Base-by-base conservation (phyloP, 2,113 vertebrate species). In the Dipodomys spectabilis region DNA sequence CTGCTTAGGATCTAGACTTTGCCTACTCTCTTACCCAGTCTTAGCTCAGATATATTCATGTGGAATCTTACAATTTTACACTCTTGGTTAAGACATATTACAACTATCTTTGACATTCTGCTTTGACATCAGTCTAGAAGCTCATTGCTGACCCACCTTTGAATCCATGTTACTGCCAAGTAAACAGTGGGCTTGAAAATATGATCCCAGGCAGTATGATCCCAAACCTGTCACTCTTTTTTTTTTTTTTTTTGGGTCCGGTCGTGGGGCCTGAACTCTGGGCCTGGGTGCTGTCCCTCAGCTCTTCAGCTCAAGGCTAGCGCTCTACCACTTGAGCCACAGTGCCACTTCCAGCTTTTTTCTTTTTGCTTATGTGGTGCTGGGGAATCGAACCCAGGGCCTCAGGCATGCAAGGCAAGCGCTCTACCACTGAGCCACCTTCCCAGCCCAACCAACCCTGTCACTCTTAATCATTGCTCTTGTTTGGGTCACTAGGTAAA, bases 141-240 rank as follows among this genome's bases (percentile, higher is more conserved):
- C 11, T 30, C n/a, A 77, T 30, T 15, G 32, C 30, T 71, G 65
- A 87, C 13, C 69, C 23, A 57, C 57, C 69, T 65, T 45, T 80
- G 62, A 28, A 89, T 78, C 44, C 25, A 19, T 25, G 65, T 2
- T 73, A 57, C 30, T 53, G 22, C 1, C 32, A 86, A 82, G 62
- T 27, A 93, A 86, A 91, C 6, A 80, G 23, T 49, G 85, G 44
- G 12, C 64, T 91, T 88, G 10, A 75, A 68, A 87, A 77, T 77
- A 80, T 18, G 39, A 91, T 44, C 20, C 60, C 4, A 86, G 67
- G n/a, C 30, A 82, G 28, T 81, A 6, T 35, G 19, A 75, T 28
- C 83, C 69, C 68, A 73, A 28, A 53, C 44, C 18, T 22, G 81
- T 62, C 11, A 90, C 30, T 90, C 79, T 65, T 74, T n/a, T n/a